Evolutionary conservation across 2,797 vertebrate species (phyloP).

Genomic region (Chiloscyllium punctatum): DNA sequence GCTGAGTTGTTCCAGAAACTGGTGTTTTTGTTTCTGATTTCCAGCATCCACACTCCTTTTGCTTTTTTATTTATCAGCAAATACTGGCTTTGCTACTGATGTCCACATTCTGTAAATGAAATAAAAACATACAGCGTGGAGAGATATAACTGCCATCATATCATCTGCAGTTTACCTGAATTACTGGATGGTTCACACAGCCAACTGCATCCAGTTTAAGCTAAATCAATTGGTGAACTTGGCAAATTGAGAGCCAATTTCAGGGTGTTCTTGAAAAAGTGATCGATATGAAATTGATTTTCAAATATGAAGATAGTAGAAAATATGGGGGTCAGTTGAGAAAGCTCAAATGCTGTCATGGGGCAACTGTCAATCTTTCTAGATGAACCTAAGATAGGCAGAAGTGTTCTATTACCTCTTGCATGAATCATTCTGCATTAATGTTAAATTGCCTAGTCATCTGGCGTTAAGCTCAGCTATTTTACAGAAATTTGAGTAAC

Average conservation of each 20-base stretch:
- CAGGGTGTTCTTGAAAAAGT: neutral
- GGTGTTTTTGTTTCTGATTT: too few species aligned
- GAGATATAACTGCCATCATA: neutral
- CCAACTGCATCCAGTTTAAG: neutral
- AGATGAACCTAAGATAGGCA: neutral
- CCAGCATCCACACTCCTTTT: too few species aligned
- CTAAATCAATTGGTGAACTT: neutral
- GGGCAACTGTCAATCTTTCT: neutral
- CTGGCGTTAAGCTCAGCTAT: neutral
- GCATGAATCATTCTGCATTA: neutral
- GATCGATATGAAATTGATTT: neutral
- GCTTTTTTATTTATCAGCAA: too few species aligned
- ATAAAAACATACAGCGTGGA: neutral
- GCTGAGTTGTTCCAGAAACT: too few species aligned
- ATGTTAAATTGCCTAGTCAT: neutral
- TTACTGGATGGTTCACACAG: neutral
- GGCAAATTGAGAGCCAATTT: neutral
- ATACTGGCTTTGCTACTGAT: too few species aligned
- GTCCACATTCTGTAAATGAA: too few species aligned
- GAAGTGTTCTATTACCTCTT: neutral
- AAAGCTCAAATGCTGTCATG: neutral
- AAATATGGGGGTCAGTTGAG: neutral
- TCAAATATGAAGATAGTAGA: neutral
- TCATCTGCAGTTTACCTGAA: neutral
- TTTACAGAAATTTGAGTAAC: neutral